phyloP scores from a whole-genome alignment of 2,888 invertebrate genomes.

The Spatulosminthurus flaviceps region DNA sequence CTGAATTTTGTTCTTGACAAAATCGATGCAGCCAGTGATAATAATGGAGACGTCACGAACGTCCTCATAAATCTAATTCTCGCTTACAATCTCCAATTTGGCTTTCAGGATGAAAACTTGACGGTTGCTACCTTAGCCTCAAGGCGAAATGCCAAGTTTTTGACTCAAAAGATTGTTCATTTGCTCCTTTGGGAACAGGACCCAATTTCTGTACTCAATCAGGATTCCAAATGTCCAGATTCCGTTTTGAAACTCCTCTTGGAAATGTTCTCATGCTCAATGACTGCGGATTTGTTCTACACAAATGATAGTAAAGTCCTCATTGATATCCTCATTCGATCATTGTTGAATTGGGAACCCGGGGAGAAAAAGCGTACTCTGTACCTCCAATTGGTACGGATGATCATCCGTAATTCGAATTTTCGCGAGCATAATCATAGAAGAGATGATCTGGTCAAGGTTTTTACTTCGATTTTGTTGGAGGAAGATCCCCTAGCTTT shows the following conservation, averaged over 20 bases:
- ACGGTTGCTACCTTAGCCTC: slow-evolving; percentile 77
- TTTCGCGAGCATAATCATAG: slow-evolving; percentile 83
- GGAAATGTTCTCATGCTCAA: slow-evolving; percentile 82
- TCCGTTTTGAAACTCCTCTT: slow-evolving; percentile 88
- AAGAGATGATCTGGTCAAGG: slow-evolving; percentile 81
- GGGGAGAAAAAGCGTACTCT: slow-evolving; percentile 84
- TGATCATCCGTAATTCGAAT: slow-evolving; percentile 82
- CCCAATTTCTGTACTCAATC: slow-evolving; percentile 64
- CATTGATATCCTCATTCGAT: slow-evolving; percentile 90
- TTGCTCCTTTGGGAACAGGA: slow-evolving; percentile 81
- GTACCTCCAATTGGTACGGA: slow-evolving; percentile 81
- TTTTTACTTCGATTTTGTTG: slow-evolving; percentile 86
- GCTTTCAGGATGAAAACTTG: slow-evolving; percentile 72
- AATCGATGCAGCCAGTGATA: slow-evolving; percentile 82
- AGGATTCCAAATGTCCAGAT: slow-evolving; percentile 81
- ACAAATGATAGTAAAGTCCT: slow-evolving; percentile 94
- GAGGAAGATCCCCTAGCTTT: slow-evolving; percentile 80
- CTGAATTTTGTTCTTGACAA: slow-evolving; percentile 81
- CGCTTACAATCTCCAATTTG: slow-evolving; percentile 89
- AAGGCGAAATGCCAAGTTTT: slow-evolving; percentile 79
- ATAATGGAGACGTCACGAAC: slow-evolving; percentile 79
- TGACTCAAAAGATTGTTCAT: slow-evolving; percentile 88
- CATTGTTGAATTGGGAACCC: slow-evolving; percentile 86
- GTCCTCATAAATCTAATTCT: slow-evolving; percentile 83
- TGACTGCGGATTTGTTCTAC: slow-evolving; percentile 88